Evolutionary conservation across 2,797 vertebrate species (phyloP), one percentile per base, ranked within the genome.

Genomic region (Florisuga fusca): DNA sequence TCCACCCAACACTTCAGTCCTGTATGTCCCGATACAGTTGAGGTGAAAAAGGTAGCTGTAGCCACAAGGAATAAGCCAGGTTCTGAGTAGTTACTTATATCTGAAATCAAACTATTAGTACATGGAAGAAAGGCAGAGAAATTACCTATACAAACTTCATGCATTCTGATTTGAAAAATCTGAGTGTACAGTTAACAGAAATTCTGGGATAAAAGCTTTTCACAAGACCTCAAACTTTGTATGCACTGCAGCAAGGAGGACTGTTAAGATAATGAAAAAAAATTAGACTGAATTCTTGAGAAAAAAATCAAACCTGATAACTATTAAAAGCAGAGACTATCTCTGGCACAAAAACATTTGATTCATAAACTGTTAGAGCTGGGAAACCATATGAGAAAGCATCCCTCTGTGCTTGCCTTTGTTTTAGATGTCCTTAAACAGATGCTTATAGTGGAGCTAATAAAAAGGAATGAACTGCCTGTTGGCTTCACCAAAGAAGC

Each of bases 221-320:
- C 71, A 46, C 8, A 74, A 83, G 29, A 68, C 7, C 26, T 89
- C 50, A 68, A 83, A 71, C 16, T 74, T 3, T 50, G 17, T 15
- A 74, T 11, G 48, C 22, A 83, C 41, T 4, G 8, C 45, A 85
- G 31, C 16, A 89, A 22, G 2, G 9, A 86, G 59, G 21, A 51
- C 46, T 79, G 23, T 19, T 84, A n/a, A 92, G 53, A 82, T 55
- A 67, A 10, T 36, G 27, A 90, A 53, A 87, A 21, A 2, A 62
- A 50, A 92, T 55, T 15, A 3, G 0, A 26, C 38, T 66, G 43
- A 79, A 71, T 57, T 93, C 7, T 61, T 61, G 27, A 87, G 27
- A 17, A 4, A 43, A 78, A 78, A 62, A 0, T 0, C 6, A 41
- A 41, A 15, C 0, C 18, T 25, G 14, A 26, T 27, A 10, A 4